Base-by-base conservation (phyloP, 2,888 invertebrate species). In the Mycalesis mineus region DNA sequence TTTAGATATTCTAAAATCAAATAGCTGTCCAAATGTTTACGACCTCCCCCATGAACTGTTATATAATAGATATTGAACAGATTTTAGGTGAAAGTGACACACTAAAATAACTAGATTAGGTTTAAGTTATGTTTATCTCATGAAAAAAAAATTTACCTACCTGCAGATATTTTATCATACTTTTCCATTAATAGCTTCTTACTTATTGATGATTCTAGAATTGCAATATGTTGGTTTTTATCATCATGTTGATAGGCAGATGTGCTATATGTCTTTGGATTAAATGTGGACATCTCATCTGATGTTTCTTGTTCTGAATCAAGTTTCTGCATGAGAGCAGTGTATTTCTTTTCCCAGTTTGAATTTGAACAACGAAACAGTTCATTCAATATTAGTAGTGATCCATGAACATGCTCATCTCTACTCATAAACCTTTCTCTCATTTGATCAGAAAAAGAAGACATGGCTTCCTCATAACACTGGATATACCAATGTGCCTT, bases 391-490 rank as follows among this genome's bases (percentile, higher is more conserved):
- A 98, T 95, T 47, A 99, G 90, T 8, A 99, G 88, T 1, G 96
- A 96, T 22, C 98, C 98, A 76, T 99, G 98, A 31, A 96, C 94
- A 78, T 96, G 93, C 75, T 98, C 98, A 75, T 99, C 98, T 63
- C 94, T 92, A 15, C 93, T 94, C 49, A 95, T 92, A 61, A 94
- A 94, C 75, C 94, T 93, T 69, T 86, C 86, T 64, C 85, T 75
- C 7, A 73, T 66, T 58, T 81, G 80, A 59, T 95, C 94, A 66
- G 94, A 93, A 70, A 96, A 95, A 44, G 96, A 94, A 57, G 91
- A 91, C 64, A 93, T 92, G 0, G 97, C 95, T 81, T 98, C 97
- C 60, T 97, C 95, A 76, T 95, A 98, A 73, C 97, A 98, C 69
- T 96, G 95, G 65, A 95, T 95, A 77, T 97, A 97, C 97, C 98